Evolutionary conservation across 1,140 invertebrate species (phyloP).

Genomic region (Apis florea): DNA sequence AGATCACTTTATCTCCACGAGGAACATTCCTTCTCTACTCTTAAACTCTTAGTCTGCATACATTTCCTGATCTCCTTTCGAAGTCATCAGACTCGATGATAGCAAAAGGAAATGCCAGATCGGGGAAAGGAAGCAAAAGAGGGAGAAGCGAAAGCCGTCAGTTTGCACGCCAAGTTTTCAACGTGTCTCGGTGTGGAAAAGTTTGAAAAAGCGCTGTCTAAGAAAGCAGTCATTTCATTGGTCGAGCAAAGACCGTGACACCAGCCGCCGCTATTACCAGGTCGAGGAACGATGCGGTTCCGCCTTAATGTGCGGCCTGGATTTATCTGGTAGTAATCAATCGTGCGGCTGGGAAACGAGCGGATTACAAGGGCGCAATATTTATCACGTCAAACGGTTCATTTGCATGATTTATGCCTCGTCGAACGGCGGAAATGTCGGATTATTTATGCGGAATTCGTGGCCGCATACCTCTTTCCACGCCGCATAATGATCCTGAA

Average conservation of each 20-base stretch:
- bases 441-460: constrained; percentile 67
- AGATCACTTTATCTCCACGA: neutral
- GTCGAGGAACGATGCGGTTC: constrained; percentile 48
- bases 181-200: constrained; percentile 58
- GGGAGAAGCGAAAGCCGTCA: too few species aligned
- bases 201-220: constrained; percentile 73
- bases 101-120: constrained; percentile 9
- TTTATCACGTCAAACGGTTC: constrained; percentile 77
- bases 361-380: constrained; percentile 71
- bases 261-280: constrained; percentile 7
- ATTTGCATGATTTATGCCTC: constrained; percentile 77
- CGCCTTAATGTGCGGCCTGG: constrained; percentile 74
- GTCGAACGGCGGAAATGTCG: constrained; percentile 64
- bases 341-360: constrained; percentile 69
- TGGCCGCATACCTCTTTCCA: constrained; percentile 26
- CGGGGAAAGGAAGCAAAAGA: too few species aligned
- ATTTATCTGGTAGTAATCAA: constrained; percentile 77
- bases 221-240: constrained; percentile 74
- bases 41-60: neutral
- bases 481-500: constrained; percentile 54
- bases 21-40: neutral
- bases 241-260: constrained; percentile 66
- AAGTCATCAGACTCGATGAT: constrained; percentile 57
- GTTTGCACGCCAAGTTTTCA: constrained; percentile 64
- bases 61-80: constrained; percentile 48